phyloP scores from a whole-genome alignment of 2,797 vertebrate genomes.

The Poecilia velifera region DNA sequence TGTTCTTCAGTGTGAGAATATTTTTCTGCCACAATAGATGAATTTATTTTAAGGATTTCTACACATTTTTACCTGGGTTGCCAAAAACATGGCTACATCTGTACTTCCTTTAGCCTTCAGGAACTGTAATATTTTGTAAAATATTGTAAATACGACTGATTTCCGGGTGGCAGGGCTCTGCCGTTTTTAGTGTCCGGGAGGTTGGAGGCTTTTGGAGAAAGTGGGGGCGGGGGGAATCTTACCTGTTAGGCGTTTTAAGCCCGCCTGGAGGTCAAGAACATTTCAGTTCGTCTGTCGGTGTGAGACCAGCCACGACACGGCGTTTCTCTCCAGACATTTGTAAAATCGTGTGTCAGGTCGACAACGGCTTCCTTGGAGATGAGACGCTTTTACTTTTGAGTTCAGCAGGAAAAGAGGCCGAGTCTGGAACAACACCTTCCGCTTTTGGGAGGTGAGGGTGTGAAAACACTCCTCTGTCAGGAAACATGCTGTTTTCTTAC shows the following conservation, averaged over 20 bases:
- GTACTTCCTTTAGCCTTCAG: constrained; percentile 74
- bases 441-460: constrained; percentile 30
- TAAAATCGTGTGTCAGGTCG: constrained; percentile 17
- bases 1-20: neutral
- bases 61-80: constrained; percentile 1
- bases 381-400: constrained; percentile 19
- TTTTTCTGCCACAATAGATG: neutral
- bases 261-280: constrained; percentile 52
- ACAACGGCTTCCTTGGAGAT: constrained; percentile 31
- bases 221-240: constrained; percentile 47
- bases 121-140: constrained; percentile 91
- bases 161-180: constrained; percentile 44
- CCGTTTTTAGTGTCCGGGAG: constrained; percentile 47
- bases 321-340: constrained; percentile 38
- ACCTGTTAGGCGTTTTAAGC: constrained; percentile 60
- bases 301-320: constrained; percentile 36
- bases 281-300: constrained; percentile 34
- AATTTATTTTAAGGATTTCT: constrained; percentile 1
- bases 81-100: constrained; percentile 3
- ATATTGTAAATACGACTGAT: constrained; percentile 95
- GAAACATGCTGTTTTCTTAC: constrained; percentile 65
- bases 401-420: constrained; percentile 29
- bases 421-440: constrained; percentile 36
- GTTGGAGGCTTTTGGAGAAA: constrained; percentile 49
- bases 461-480: constrained; percentile 43